A percentile compares a stretch with the other conserved stretches of the same genome.
Evolutionary conservation across 2,888 invertebrate species (phyloP).

Genomic region (Dendrolimus pini): DNA sequence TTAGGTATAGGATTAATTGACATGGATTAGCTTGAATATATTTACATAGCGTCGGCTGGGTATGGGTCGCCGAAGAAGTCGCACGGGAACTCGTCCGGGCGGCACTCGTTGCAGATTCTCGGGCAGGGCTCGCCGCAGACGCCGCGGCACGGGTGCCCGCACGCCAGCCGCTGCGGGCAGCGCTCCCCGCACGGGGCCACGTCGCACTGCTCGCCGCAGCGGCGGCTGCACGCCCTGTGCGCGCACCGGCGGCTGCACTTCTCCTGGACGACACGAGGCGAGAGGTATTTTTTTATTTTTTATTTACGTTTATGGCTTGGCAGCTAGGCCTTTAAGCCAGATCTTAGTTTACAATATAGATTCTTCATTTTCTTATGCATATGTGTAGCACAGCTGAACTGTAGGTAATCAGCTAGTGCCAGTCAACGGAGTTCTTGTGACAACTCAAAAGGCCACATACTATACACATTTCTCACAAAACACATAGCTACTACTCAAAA

Average conservation of each 20-base stretch:
- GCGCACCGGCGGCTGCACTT: constrained; percentile 53
- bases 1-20: too few relatives aligned
- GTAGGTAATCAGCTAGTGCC: too few relatives aligned
- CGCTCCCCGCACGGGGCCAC: constrained; percentile 55
- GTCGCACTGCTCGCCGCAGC: constrained; percentile 64
- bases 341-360: too few relatives aligned
- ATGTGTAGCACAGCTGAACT: too few relatives aligned
- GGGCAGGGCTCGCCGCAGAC: constrained; percentile 85
- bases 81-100: constrained; percentile 60
- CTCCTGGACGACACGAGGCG: constrained; percentile 33
- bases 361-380: too few relatives aligned
- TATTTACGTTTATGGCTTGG: too few relatives aligned
- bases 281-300: neutral
- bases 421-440: too few relatives aligned
- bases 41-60: constrained; percentile 69
- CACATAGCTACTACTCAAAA: too few relatives aligned
- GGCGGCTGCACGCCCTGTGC: constrained; percentile 63
- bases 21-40: neutral
- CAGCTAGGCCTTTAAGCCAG: too few relatives aligned
- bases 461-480: too few relatives aligned
- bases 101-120: constrained; percentile 74
- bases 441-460: too few relatives aligned
- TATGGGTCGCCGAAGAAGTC: constrained; percentile 49
- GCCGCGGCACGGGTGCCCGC: constrained; percentile 81
- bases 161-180: constrained; percentile 51